phyloP scores from a whole-genome alignment of 2,113 vertebrate species.

The Triplophysa siluroides region DNA sequence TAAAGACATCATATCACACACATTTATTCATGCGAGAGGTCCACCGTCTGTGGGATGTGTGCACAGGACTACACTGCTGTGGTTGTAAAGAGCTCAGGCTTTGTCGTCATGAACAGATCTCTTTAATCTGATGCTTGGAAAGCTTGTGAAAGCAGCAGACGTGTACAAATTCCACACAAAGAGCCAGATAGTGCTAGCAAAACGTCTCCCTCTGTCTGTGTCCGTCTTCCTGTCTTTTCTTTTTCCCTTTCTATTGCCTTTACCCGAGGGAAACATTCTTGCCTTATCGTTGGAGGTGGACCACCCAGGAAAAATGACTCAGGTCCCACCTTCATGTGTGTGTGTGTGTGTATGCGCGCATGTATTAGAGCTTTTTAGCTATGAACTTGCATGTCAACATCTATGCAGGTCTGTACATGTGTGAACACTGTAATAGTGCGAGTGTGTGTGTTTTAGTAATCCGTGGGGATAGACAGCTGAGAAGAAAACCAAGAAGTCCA shows the following conservation, averaged over 20 bases:
- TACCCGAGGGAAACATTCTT: slow-evolving; percentile 74
- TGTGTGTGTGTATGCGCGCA: slow-evolving; percentile 31
- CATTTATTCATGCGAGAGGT: background rate
- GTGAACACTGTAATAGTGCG: slow-evolving; percentile 46
- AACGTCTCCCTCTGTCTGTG: slow-evolving; percentile 62
- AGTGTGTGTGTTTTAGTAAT: slow-evolving; percentile 60
- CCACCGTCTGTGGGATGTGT: slow-evolving; percentile 6
- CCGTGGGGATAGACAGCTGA: slow-evolving; percentile 63
- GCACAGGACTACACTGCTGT: slow-evolving; percentile 5
- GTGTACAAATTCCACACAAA: slow-evolving; percentile 71
- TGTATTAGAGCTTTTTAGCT: slow-evolving; percentile 55
- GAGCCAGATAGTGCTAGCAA: slow-evolving; percentile 70
- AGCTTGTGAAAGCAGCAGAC: slow-evolving; percentile 70
- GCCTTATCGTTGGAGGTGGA: slow-evolving; percentile 76
- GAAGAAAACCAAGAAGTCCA: slow-evolving; percentile 55
- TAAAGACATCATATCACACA: slow-evolving; percentile 41
- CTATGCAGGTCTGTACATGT: slow-evolving; percentile 72
- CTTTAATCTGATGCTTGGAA: slow-evolving; percentile 76
- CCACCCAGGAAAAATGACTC: slow-evolving; percentile 78
- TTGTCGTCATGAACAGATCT: slow-evolving; percentile 75
- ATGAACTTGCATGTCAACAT: slow-evolving; percentile 64
- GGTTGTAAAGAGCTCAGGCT: slow-evolving; percentile 68
- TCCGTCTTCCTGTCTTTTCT: background rate
- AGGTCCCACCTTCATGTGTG: slow-evolving; percentile 54
- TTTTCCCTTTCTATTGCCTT: slow-evolving; percentile 2